Conservation (phyloP, 2,888 invertebrate species). For the Cephus pulcher region DNA sequence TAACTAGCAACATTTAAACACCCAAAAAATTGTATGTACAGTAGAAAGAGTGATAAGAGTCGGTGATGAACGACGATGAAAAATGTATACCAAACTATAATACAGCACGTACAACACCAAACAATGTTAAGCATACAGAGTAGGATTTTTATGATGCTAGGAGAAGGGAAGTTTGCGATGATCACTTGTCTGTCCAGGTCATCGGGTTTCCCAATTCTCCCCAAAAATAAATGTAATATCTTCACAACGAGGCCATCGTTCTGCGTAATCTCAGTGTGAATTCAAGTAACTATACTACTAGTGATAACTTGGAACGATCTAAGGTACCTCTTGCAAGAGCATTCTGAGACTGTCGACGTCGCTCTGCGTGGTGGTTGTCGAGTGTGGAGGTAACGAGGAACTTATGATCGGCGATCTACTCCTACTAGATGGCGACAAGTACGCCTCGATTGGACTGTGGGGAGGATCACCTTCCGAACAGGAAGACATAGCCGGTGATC, state of each 20-base stretch:
- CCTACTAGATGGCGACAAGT: conserved; percentile 54
- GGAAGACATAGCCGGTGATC: conserved; percentile 62
- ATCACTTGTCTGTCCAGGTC: not conserved
- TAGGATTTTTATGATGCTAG: not conserved
- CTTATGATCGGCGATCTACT: conserved; percentile 61
- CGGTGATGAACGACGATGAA: not conserved
- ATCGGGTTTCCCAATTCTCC: not conserved
- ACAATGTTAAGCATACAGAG: conserved; percentile 13
- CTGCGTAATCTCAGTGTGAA: not conserved
- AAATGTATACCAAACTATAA: conserved; percentile 24
- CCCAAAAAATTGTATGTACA: conserved; percentile 1
- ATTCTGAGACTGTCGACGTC: conserved; percentile 81
- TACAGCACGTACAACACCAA: conserved; percentile 27
- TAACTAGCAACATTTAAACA: not conserved
- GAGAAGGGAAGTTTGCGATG: not conserved
- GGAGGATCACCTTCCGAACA: conserved; percentile 62
- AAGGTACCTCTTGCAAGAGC: conserved; percentile 81
- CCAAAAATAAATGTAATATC: not conserved
- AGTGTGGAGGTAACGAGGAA: conserved; percentile 65
- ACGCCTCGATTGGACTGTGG: conserved; percentile 60
- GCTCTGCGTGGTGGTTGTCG: conserved; percentile 64
- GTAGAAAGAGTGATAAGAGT: not conserved
- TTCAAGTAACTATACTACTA: conserved; percentile 11
- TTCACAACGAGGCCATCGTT: not conserved
- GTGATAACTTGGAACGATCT: not conserved